Base-by-base conservation (phyloP, 2,888 invertebrate species). In the Lymantria monacha region DNA sequence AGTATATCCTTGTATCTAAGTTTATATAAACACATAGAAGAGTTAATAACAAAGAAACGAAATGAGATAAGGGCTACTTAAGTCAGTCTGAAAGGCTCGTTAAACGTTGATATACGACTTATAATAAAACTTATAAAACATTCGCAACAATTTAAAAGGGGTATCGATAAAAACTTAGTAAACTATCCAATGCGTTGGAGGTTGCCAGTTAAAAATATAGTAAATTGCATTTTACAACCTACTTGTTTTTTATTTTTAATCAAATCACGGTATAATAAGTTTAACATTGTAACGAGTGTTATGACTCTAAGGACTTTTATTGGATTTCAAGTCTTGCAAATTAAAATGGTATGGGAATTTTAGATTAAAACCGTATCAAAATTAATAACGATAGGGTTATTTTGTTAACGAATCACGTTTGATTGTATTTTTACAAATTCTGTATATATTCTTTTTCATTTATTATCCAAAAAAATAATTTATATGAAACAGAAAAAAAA, bases 121-220 rank as follows among this genome's bases (percentile, higher is more conserved):
- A 81, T 86, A 88, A 87, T 88, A 89, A 88, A 88, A 85, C 65
- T 66, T 77, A 88, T 87, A 88, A 90, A 89, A 87, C 79, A 87
- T 86, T 88, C 66, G 90, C 89, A 88, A 88, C 88, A 87, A 83
- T 86, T 87, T 89, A 87, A 88, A 72, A 87, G 83, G 78, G 69
- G 81, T 81, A 84, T 82, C 87, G 83, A 86, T 86, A 88, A 86
- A 83, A 83, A 78, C 76, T 72, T 78, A 79, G 82, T 82, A 83
- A 79, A 74, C 69, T 83, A 85, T 85, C 83, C 81, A 83, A 82
- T 77, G 75, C 76, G 70, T 62, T 61, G 71, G 74, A 76, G 79
- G 76, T 74, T 73, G 72, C 71, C 71, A 67, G 72, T 75, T 79
- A 75, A 76, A 41, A 76, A 79, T 81, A 87, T 85, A 86, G 86